Evolutionary conservation across 2,797 vertebrate species (phyloP), one percentile per base, ranked within the genome.

Genomic region (Eupleurogrammus muticus): DNA sequence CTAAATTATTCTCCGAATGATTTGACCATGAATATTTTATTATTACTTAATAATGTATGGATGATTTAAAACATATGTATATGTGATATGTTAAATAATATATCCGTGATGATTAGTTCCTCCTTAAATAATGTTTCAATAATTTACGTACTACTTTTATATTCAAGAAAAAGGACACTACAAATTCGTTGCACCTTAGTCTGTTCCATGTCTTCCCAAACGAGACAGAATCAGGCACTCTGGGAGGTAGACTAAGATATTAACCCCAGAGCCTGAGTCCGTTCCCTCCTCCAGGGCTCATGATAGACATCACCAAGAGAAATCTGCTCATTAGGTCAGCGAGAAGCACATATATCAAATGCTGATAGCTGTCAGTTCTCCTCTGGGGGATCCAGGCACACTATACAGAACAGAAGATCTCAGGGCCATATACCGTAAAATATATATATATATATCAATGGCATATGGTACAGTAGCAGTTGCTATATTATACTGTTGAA

Each of bases 271-370:
- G 62, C 36, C 50, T 62, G 66, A 84, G 69, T 77, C 70, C 42
- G 81, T 65, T 70, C 46, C 53, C 21, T 82, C 73, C 81, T 86
- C 72, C 47, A 66, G 71, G 73, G 69, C 40, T 57, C 5, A 9
- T 80, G 68, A 70, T 58, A 66, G 57, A 83, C 68, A 79, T 64
- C 62, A 54, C 75, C 74, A 51, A 71, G 64, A 69, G 76, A 81
- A 84, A 84, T 82, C 53, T 32, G 21, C 86, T 92, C 83, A 91
- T 91, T 92, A 91, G 73, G 67, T 81, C 61, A 55, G 46, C 11
- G 56, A 89, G 87, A 86, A 87, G 78, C 77, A 74, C 85, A 88
- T 90, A 81, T 73, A 90, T 90, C 89, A 92, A 80, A 87, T 58
- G 14, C 73, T 78, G 67, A 88, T 84, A 76, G 75, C 63, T 81